Percentiles rank a stretch among this genome's conserved stretches.
Conservation (phyloP, 2,888 invertebrate species). For the Heliconius ethilla region DNA sequence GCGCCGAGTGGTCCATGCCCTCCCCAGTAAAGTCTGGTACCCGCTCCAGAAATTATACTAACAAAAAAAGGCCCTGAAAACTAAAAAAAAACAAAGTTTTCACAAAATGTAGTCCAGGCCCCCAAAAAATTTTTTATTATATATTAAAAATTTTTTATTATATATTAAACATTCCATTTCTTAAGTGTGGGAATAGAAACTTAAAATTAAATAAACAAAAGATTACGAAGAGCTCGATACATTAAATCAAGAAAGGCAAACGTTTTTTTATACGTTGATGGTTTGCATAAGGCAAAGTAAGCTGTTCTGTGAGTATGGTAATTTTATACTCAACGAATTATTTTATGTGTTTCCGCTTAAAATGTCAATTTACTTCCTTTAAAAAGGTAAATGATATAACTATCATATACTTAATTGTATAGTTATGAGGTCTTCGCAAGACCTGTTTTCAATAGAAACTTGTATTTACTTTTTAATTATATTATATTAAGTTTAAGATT, state of each 20-base stretch:
- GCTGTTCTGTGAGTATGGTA: constrained; percentile 30
- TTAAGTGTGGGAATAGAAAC: not conserved
- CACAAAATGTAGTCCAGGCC: no score
- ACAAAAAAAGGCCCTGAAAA: no score
- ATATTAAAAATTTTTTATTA: no score
- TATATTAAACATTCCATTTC: not conserved
- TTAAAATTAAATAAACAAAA: not conserved
- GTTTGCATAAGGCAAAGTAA: constrained; percentile 20
- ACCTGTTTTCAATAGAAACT: not conserved
- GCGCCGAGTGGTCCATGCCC: no score
- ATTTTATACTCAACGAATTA: constrained; percentile 29
- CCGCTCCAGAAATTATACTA: no score
- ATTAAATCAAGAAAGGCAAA: constrained; percentile 6
- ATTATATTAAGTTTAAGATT: not conserved
- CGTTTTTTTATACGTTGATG: not conserved
- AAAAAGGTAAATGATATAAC: not conserved
- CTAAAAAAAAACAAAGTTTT: no score
- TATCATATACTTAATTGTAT: not conserved
- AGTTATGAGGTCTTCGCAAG: not conserved
- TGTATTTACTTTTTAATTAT: not conserved
- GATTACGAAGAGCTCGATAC: not conserved
- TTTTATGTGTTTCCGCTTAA: constrained; percentile 28
- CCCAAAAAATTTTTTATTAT: no score
- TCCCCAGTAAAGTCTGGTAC: no score
- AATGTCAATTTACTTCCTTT: constrained; percentile 34